Evolutionary conservation across 2,113 vertebrate genomes (phyloP).

Genomic region (Phoxinus phoxinus): DNA sequence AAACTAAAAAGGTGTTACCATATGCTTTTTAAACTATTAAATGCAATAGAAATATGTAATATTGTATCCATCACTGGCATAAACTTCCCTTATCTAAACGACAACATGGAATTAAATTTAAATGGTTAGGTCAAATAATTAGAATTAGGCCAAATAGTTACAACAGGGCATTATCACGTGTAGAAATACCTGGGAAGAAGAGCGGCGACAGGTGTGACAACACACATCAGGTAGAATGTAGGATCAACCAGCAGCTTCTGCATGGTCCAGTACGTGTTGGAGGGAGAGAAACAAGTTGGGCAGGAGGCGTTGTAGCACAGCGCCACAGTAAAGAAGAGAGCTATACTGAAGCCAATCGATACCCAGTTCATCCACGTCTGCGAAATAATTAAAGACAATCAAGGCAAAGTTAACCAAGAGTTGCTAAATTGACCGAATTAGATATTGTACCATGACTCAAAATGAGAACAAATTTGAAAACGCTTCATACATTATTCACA

Average conservation of each 20-base stretch:
- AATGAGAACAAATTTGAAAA: not conserved
- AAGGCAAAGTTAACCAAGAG: not conserved
- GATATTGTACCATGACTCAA: not conserved
- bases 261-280: slow-evolving; percentile 96
- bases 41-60: too few species aligned
- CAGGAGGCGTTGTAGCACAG: slow-evolving; percentile 92
- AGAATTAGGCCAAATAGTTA: not conserved
- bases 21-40: too few species aligned
- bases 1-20: too few species aligned
- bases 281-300: slow-evolving; percentile 89
- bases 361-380: slow-evolving; percentile 97
- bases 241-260: slow-evolving; percentile 88
- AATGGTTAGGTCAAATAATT: not conserved
- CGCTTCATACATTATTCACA: not conserved
- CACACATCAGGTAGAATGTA: slow-evolving; percentile 88
- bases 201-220: slow-evolving; percentile 84
- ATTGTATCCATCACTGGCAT: not conserved
- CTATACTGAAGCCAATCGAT: slow-evolving; percentile 86
- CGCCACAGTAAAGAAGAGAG: slow-evolving; percentile 88
- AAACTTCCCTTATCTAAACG: not conserved
- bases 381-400: slow-evolving; percentile 29
- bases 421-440: not conserved
- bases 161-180: not conserved
- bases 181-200: slow-evolving; percentile 88
- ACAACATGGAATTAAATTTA: not conserved